These are phyloP conservation scores for Timema podura DNA, from an alignment of 2,888 invertebrate genomes.

Conservation along the genomic window DNA sequence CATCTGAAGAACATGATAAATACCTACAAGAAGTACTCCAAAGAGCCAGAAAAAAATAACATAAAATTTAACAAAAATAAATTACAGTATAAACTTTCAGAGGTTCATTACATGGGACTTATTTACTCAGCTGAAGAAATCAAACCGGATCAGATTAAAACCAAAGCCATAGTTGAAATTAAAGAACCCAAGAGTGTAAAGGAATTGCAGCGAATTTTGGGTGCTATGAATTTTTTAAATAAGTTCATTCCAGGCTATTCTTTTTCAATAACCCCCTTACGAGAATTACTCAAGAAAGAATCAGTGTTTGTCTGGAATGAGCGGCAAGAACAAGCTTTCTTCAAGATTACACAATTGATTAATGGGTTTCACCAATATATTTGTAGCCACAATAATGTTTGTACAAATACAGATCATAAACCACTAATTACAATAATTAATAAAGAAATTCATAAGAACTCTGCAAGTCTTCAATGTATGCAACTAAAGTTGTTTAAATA, in stretches of 20 bases:
- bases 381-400: not conserved
- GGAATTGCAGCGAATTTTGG: conserved; percentile 13
- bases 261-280: not conserved
- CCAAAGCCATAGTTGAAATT: no score
- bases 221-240: conserved; percentile 10
- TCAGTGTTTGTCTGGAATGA: not conserved
- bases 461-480: no score
- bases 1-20: no score
- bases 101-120: not conserved
- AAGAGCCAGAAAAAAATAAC: not conserved
- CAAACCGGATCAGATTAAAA: no score
- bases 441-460: not conserved
- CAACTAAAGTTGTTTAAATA: no score
- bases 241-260: conserved; percentile 3
- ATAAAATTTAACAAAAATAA: not conserved
- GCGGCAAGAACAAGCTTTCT: conserved; percentile 13
- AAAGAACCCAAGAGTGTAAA: not conserved
- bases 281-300: conserved; percentile 6
- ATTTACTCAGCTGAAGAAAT: no score
- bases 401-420: not conserved
- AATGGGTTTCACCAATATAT: conserved; percentile 10
- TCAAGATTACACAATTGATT: conserved; percentile 17
- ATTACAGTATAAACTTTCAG: not conserved
- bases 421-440: not conserved
- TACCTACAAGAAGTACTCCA: not conserved